phyloP scores from a whole-genome alignment of 2,113 vertebrate genomes.

The Podilymbus podiceps region DNA sequence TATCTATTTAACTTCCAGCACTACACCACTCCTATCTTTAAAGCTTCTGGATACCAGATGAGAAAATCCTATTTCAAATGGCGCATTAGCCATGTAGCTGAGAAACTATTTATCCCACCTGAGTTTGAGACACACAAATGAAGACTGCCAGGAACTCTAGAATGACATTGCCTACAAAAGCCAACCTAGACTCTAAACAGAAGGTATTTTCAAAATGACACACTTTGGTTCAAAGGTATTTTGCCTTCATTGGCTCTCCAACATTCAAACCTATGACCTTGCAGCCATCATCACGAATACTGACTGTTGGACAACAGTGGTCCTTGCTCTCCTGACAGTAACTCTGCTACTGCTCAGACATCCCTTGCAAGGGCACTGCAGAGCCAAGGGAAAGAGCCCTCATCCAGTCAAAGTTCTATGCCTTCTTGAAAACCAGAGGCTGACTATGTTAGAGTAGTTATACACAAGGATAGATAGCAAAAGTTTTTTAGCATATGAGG shows the following conservation, averaged over 20 bases:
- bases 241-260: neutral
- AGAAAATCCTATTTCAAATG: neutral
- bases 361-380: neutral
- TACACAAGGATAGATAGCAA: neutral
- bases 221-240: neutral
- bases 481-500: neutral
- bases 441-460: neutral
- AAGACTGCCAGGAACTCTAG: neutral
- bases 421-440: neutral
- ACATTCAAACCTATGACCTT: neutral
- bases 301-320: neutral
- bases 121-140: neutral
- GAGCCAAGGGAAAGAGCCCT: neutral
- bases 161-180: neutral
- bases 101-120: neutral
- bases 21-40: neutral
- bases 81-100: neutral
- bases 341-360: neutral
- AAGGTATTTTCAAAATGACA: neutral
- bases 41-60: neutral
- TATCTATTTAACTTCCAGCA: neutral
- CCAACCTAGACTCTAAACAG: neutral
- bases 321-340: neutral
- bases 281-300: neutral
- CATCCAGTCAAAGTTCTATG: neutral